phyloP scores from a whole-genome alignment of 2,797 vertebrate species.

The Lophotriccus pileatus region DNA sequence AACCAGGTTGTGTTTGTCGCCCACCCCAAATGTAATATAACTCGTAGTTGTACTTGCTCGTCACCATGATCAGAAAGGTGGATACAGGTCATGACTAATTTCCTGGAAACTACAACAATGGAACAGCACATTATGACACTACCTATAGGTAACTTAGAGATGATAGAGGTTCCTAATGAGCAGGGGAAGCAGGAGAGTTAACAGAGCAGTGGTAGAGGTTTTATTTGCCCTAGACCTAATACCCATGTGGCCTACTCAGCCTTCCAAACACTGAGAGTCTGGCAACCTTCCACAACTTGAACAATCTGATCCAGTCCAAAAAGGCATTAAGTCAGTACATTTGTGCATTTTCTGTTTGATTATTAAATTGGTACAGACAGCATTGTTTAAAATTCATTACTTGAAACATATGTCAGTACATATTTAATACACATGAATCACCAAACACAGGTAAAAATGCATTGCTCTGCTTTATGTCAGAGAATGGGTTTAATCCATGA shows the following conservation, averaged over 20 bases:
- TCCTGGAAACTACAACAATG: not conserved
- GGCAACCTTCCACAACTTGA: not conserved
- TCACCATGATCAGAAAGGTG: not conserved
- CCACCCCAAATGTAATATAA: not conserved
- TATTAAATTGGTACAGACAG: not conserved
- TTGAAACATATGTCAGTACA: not conserved
- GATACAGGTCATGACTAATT: not conserved
- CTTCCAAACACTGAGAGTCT: not conserved
- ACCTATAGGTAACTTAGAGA: not conserved
- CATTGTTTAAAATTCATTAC: not conserved
- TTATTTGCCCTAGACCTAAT: not conserved
- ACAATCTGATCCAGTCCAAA: not conserved
- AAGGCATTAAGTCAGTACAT: not conserved
- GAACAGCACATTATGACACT: not conserved
- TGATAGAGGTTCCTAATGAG: not conserved
- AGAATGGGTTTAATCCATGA: not conserved
- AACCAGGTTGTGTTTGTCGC: not conserved
- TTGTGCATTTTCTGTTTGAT: not conserved
- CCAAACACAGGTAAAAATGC: not conserved
- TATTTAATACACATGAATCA: not conserved
- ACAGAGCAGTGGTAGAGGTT: not conserved
- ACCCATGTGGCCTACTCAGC: not conserved
- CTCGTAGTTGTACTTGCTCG: not conserved
- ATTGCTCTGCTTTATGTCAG: not conserved
- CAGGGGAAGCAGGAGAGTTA: not conserved